These are phyloP conservation scores for Drosophila testacea DNA, from an alignment of 2,888 invertebrate genomes.

Conservation along the genomic window DNA sequence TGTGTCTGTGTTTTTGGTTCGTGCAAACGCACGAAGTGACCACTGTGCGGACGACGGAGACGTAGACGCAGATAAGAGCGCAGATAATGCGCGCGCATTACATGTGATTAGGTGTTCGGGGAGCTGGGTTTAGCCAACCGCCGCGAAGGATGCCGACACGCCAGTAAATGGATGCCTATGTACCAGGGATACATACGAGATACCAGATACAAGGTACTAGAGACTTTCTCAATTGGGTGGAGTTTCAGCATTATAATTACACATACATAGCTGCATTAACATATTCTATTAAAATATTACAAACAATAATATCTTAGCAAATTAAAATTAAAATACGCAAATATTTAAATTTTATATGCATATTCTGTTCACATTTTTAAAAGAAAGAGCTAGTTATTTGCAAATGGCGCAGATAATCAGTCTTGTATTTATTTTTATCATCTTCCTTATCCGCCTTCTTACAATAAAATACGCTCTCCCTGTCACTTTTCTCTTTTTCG, in stretches of 20 bases:
- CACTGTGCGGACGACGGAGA: slow-evolving; percentile 42
- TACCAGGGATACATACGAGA: slow-evolving; percentile 14
- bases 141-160: slow-evolving; percentile 63
- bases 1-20: slow-evolving; percentile 38
- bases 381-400: background rate
- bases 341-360: too few species aligned
- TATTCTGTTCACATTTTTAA: background rate
- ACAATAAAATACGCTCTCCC: slow-evolving; percentile 26
- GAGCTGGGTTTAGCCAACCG: slow-evolving; percentile 83
- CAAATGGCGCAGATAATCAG: slow-evolving; percentile 76
- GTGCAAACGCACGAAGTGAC: slow-evolving; percentile 52
- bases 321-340: too few species aligned
- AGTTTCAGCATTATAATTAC: slow-evolving; percentile 41
- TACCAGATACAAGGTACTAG: background rate
- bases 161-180: slow-evolving; percentile 37
- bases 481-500: slow-evolving; percentile 37
- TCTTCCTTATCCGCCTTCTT: slow-evolving; percentile 51
- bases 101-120: slow-evolving; percentile 84
- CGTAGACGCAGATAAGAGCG: slow-evolving; percentile 79
- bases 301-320: background rate
- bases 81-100: slow-evolving; percentile 86
- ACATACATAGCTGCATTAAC: slow-evolving; percentile 7
- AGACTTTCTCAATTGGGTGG: slow-evolving; percentile 29
- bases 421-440: slow-evolving; percentile 36
- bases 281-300: background rate